These are phyloP conservation scores for Crioceris asparagi DNA, from an alignment of 2,888 invertebrate genomes.

Conservation along the genomic window DNA sequence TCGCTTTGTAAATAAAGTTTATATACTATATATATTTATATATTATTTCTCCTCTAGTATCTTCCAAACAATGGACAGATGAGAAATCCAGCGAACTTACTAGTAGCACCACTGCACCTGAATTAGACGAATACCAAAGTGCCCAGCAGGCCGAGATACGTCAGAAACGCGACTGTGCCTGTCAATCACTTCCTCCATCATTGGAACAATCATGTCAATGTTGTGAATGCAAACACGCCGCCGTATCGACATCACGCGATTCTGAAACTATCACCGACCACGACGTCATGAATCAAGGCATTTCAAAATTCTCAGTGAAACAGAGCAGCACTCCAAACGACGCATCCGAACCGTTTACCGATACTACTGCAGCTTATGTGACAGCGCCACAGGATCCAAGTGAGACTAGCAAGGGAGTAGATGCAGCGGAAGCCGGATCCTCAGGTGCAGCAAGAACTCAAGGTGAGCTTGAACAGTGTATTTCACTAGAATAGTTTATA, in stretches of 20 bases:
- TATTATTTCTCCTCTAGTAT: slow-evolving; percentile 1
- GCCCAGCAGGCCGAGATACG: slow-evolving; percentile 10
- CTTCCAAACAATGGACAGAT: neutral
- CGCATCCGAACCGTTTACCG: slow-evolving; percentile 1
- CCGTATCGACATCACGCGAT: slow-evolving; percentile 20
- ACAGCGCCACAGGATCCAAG: neutral
- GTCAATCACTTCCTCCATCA: slow-evolving; percentile 21
- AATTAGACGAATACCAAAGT: slow-evolving; percentile 2
- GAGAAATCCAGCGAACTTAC: no score
- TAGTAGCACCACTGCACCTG: neutral
- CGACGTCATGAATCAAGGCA: slow-evolving; percentile 12
- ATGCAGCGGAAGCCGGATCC: slow-evolving; percentile 4
- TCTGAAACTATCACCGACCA: slow-evolving; percentile 20
- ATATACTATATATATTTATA: no score
- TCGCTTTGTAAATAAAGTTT: no score
- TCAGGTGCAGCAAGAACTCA: slow-evolving; percentile 5
- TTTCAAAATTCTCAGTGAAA: slow-evolving; percentile 13
- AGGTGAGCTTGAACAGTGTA: no score
- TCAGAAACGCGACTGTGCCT: slow-evolving; percentile 19
- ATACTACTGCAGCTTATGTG: no score
- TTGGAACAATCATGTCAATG: slow-evolving; percentile 26
- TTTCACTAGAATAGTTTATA: no score
- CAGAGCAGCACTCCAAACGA: slow-evolving; percentile 4
- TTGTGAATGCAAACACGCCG: slow-evolving; percentile 24
- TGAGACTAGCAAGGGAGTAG: neutral